Base-by-base conservation (phyloP, 1,140 invertebrate species). In the Rhagoletis pomonella region DNA sequence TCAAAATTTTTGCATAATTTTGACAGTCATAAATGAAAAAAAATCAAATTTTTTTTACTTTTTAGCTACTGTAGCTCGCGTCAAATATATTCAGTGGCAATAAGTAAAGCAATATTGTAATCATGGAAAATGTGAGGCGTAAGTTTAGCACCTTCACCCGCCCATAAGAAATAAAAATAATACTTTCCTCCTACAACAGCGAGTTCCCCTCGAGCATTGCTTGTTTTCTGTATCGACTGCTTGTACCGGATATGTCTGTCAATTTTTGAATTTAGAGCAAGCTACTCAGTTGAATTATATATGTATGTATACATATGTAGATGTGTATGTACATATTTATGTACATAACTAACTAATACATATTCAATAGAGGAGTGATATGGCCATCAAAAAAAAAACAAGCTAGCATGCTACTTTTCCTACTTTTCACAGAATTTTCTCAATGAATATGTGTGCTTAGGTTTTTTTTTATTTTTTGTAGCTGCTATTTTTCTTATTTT, bases 211-310 rank as follows among this genome's bases (percentile, higher is more conserved):
- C 60, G 17, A 12, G 17, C 4, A 4, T 4, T 62, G 17, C 60
- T 17, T 62, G 17, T n/a, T 62, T 62, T 4, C 17, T 0, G 1
- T 62, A 62, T 62, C 17, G 60, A 62, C 60, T 62, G 60, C 60
- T 62, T 62, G 60, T 62, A 62, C 60, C 60, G 60, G 60, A 62
- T 62, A 62, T 62, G 60, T 62, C 60, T 4, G 17, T 62, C 60
- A 62, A 62, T 4, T 62, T n/a, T 7, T 55, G 5, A 7, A 55
- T 55, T 7, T 55, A 2, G 50, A 55, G 50, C 50, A 55, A 55
- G 50, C 50, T 10, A 55, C 50, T 55, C 50, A 55, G 10, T 55
- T 7, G 29, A 29, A 29, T 29, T 55, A 55, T 55, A 10, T 55
- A 55, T 55, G 10, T 5, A 5, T 55, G 10, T 10, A 62, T 14